Conservation (phyloP, 2,888 invertebrate species). For the Escarpia spicata region DNA sequence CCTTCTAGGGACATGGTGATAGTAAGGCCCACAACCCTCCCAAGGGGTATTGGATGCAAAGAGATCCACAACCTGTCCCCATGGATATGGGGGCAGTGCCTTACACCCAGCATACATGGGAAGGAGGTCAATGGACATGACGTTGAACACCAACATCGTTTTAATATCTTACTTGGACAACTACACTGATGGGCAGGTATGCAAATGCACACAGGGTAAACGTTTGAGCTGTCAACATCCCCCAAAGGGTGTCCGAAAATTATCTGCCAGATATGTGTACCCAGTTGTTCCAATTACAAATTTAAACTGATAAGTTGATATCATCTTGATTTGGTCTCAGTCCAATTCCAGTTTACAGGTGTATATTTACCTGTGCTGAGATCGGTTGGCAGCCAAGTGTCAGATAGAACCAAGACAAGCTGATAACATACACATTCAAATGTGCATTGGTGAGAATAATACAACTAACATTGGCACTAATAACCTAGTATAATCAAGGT, state of each 20-base stretch:
- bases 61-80: too few relatives aligned
- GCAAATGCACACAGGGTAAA: neutral
- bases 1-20: too few relatives aligned
- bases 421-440: neutral
- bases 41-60: too few relatives aligned
- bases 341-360: neutral
- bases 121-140: neutral
- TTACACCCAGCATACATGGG: too few relatives aligned
- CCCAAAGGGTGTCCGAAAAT: neutral
- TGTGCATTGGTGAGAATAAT: neutral
- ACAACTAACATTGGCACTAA: neutral
- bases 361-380: neutral
- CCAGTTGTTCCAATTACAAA: neutral
- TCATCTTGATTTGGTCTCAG: neutral
- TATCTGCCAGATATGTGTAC: neutral
- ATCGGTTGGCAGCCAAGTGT: neutral
- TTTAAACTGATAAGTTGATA: neutral
- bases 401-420: neutral
- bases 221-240: neutral
- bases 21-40: too few relatives aligned
- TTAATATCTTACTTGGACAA: neutral
- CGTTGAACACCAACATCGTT: neutral
- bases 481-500: neutral
- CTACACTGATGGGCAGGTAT: neutral
- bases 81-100: too few relatives aligned